Percentiles rank a stretch among this genome's conserved stretches.
Conservation (phyloP, 1,140 invertebrate genomes). For the Ctenoplectra terminalis region DNA sequence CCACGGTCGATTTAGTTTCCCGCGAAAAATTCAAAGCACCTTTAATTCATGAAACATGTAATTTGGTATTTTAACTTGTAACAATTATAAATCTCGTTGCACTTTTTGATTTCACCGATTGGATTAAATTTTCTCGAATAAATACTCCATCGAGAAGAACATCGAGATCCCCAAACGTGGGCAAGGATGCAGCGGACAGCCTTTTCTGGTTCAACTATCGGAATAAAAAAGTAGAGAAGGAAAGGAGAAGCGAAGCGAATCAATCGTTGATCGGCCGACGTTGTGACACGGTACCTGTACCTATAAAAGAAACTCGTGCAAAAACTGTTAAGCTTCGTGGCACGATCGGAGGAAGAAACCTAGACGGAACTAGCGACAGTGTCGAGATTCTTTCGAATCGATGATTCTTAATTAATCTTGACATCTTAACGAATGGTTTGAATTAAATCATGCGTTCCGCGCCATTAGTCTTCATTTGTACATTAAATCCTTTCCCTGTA, state of each 20-base stretch:
- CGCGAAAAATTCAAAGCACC: not conserved
- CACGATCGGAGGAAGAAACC: not conserved
- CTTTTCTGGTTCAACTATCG: not conserved
- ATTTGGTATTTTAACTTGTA: not conserved
- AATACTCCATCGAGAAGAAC: not conserved
- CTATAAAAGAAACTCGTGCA: not conserved
- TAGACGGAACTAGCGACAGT: not conserved
- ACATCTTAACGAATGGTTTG: not conserved
- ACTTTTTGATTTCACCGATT: not conserved
- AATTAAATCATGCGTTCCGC: not conserved
- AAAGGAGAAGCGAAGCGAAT: constrained; percentile 28
- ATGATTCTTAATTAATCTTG: not conserved
- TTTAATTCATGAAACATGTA: too few species aligned
- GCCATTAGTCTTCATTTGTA: too few species aligned
- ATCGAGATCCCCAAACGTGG: not conserved
- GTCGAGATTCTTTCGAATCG: not conserved
- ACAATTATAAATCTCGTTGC: too few species aligned
- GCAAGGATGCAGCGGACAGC: not conserved
- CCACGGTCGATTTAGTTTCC: not conserved
- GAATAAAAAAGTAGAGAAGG: not conserved
- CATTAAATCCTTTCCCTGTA: not conserved
- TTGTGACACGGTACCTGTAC: not conserved
- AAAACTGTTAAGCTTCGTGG: not conserved
- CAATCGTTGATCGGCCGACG: not conserved
- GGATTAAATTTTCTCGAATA: not conserved